A percentile compares a stretch with the other conserved stretches of the same genome.
These are phyloP conservation scores for Graptemys geographica DNA, from an alignment of 2,797 vertebrate species.

Conservation along the genomic window DNA sequence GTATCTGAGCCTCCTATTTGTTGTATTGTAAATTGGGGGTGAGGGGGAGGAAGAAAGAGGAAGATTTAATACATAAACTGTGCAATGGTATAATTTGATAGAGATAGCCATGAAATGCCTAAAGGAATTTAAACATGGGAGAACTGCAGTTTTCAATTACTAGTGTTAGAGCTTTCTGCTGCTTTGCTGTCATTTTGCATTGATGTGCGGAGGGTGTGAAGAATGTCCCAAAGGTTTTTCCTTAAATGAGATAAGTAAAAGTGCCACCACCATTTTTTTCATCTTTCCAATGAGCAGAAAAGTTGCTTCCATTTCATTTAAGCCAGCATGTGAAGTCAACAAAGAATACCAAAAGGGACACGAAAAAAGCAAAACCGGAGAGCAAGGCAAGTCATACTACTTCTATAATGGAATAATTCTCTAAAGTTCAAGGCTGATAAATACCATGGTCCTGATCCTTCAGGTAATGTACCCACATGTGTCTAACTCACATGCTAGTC, in stretches of 20 bases:
- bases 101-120: neutral
- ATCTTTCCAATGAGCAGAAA: neutral
- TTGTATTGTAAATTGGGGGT: slow-evolving; percentile 1
- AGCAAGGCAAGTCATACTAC: neutral
- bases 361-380: neutral
- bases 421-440: neutral
- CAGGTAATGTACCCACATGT: rapidly evolving
- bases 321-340: neutral
- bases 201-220: slow-evolving; percentile 19
- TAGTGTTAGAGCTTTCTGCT: neutral
- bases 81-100: neutral
- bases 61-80: slow-evolving; percentile 4
- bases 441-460: neutral
- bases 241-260: slow-evolving; percentile 29
- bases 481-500: neutral
- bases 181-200: slow-evolving; percentile 33
- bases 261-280: neutral
- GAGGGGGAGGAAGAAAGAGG: neutral
- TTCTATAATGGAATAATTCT: neutral
- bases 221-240: slow-evolving; percentile 31
- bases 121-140: slow-evolving; percentile 38
- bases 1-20: neutral
- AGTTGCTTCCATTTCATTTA: neutral
- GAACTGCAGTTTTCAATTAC: slow-evolving; percentile 8
- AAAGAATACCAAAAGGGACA: neutral